Evolutionary conservation across 1,140 invertebrate species (phyloP).

Genomic region (Papilio aristodemus): DNA sequence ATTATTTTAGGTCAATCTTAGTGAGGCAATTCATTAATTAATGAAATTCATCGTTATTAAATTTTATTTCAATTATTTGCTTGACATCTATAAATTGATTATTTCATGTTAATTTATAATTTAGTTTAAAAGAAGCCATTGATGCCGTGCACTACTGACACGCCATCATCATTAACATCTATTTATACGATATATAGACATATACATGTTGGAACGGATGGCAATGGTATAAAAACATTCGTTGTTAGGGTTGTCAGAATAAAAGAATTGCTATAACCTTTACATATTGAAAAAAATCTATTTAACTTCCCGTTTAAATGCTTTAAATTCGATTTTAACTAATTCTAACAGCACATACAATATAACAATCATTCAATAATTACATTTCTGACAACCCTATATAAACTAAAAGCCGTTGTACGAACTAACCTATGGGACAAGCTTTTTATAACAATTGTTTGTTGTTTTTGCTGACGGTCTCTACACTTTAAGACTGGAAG

Average conservation of each 20-base stretch:
- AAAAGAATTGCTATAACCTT: neutral
- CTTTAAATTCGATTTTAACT: slow-evolving; percentile 7
- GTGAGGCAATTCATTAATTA: too few species aligned
- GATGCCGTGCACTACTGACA: too few species aligned
- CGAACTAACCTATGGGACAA: neutral
- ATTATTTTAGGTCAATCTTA: too few species aligned
- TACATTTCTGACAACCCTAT: slow-evolving; percentile 3
- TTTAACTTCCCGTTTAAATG: neutral
- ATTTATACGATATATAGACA: neutral
- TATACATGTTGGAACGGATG: neutral
- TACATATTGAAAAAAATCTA: too few species aligned
- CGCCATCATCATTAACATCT: too few species aligned
- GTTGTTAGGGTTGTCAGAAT: neutral
- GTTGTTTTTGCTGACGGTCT: neutral
- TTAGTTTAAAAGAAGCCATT: too few species aligned
- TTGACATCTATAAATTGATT: too few species aligned
- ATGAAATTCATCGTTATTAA: too few species aligned
- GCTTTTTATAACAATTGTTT: slow-evolving; percentile 4
- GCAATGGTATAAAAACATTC: slow-evolving; percentile 6
- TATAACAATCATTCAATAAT: neutral
- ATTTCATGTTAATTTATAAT: too few species aligned
- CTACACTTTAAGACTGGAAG: slow-evolving; percentile 82
- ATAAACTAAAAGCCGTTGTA: slow-evolving; percentile 4
- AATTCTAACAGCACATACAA: neutral
- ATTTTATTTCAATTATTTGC: too few species aligned